Evolutionary conservation across 2,113 vertebrate species (phyloP), one percentile per base, ranked within the genome.

Genomic region (Calypte anna): DNA sequence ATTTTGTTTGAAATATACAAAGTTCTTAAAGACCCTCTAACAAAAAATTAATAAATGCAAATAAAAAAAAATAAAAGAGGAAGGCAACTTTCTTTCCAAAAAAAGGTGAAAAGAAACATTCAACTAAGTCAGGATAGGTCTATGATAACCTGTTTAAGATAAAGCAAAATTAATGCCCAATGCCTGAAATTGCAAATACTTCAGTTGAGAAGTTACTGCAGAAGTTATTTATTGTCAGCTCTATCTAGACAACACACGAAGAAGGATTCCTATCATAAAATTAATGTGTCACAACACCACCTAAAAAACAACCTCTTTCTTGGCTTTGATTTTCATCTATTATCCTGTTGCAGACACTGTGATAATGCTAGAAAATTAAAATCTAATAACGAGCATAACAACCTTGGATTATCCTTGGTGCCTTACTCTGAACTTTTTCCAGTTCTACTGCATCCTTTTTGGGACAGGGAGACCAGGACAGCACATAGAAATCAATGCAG

Each of bases 341-440:
- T 73, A 50, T 54, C 23, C 55, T 72, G 31, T 53, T 70, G 59
- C 20, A 80, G 59, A 73, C 48, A 55, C 22, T 40, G 6, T 59
- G 38, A 63, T 55, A 92, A 78, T 28, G 36, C 43, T 51, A 74
- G 64, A 66, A 74, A 94, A 93, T 66, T 36, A 88, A 86, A 94
- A 81, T n/a, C 82, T 24, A 80, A 36, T 61, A 73, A 82, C 0
- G 4, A 62, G 10, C 3, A 38, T 79, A 69, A 74, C 19, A 86
- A 33, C 73, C 61, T 88, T 74, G 64, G 24, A 46, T 81, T 74
- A 50, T 25, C 53, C 73, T 69, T 63, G 61, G 20, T 51, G 68
- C 10, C 30, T 7, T 68, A 53, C 44, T 91, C 57, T 51, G 58
- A 57, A 70, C 20, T n/a, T 54, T 73, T 63, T 59, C 22, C 10